Base-by-base conservation (phyloP, 1,140 invertebrate species). In the Ceratina japonica region DNA sequence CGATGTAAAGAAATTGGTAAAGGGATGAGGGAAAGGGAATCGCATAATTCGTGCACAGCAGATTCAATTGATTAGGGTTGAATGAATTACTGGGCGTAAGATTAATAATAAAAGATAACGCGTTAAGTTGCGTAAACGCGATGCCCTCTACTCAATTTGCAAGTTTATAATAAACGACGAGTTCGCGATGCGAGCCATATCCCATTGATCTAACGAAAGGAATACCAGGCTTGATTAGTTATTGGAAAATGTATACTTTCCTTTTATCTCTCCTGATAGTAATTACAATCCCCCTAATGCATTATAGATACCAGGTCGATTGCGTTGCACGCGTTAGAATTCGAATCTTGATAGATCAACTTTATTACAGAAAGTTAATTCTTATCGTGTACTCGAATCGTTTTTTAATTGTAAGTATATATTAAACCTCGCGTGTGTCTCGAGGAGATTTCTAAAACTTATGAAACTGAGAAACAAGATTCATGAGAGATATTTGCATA, bases 61-160 rank as follows among this genome's bases (percentile, higher is more conserved):
- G 68, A 72, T 72, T 72, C 63, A 78, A 78, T 78, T 78, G 75
- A 78, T 78, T 72, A 63, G 59, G 22, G 49, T 15, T 22, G 51
- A 78, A 72, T 72, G 75, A 78, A 37, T 72, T 78, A 78, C 51
- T 62, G 58, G 58, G 51, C 27, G 10, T 15, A 51, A 72, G 75
- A 78, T 78, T 78, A 78, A 78, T 72, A 64, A 61, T 44, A 24
- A 64, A 44, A 72, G 75, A 78, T 78, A 78, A 72, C 16, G n/a
- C 51, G 37, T 69, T 77, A 72, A 78, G 31, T 64, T 51, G 69
- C 75, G 59, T 78, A 78, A 78, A 78, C 10, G 49, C 31, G 49
- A 78, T 78, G 72, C 49, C 49, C 56, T 72, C n/a, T 20, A 72
- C 68, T 72, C 49, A 63, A 54, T 72, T 72, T 27, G 1, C 37